Evolutionary conservation across 2,113 vertebrate species (phyloP).

Genomic region (Struthio camelus): DNA sequence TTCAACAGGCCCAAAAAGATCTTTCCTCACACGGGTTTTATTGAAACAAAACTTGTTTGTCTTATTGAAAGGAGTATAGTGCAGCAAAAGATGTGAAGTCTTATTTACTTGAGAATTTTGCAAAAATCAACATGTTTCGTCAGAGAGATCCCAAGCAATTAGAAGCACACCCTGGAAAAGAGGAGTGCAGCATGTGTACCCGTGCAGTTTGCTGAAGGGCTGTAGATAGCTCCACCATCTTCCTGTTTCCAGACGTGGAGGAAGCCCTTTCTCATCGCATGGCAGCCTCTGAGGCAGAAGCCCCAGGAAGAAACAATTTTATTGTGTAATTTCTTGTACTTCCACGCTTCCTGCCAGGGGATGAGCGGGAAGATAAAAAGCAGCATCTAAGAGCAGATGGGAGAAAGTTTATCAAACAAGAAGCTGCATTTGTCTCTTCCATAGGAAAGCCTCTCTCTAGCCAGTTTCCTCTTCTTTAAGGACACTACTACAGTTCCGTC

Average conservation of each 20-base stretch:
- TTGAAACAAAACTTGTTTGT: background rate
- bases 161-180: background rate
- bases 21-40: fast-evolving
- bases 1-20: background rate
- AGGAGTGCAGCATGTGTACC: background rate
- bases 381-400: background rate
- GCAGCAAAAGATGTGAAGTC: background rate
- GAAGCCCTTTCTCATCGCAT: background rate
- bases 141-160: background rate
- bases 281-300: background rate
- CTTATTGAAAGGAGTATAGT: background rate
- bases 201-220: background rate
- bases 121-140: fast-evolving
- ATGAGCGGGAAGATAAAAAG: background rate
- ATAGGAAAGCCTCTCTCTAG: background rate
- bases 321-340: background rate
- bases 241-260: background rate
- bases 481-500: background rate
- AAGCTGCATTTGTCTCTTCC: background rate
- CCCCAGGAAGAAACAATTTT: background rate
- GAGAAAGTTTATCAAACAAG: background rate
- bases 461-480: background rate
- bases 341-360: background rate
- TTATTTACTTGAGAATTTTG: background rate
- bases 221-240: background rate